These are phyloP conservation scores for Serilophus lunatus DNA, from an alignment of 2,113 vertebrate genomes.

Conservation along the genomic window DNA sequence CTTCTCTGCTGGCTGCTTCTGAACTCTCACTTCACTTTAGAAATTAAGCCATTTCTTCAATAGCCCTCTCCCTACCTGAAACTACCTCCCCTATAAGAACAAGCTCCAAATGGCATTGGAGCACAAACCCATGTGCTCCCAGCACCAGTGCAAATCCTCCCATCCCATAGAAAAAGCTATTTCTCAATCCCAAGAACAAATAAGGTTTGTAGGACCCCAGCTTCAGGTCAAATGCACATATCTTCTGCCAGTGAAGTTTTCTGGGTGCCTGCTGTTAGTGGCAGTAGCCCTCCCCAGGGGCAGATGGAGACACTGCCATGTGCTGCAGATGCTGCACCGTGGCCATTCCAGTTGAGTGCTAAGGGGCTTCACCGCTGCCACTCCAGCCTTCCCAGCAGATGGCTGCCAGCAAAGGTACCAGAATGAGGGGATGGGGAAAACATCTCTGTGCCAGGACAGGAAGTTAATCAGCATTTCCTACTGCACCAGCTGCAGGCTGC, in stretches of 20 bases:
- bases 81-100: neutral
- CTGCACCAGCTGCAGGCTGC: neutral
- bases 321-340: rapidly evolving
- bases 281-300: neutral
- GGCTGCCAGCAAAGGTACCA: neutral
- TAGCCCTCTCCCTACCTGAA: neutral
- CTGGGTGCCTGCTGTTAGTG: neutral
- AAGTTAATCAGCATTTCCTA: conserved; percentile 38
- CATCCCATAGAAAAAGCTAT: neutral
- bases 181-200: neutral
- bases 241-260: neutral
- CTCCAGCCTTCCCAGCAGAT: neutral
- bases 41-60: neutral
- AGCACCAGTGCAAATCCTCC: neutral
- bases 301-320: rapidly evolving
- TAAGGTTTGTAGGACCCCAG: neutral
- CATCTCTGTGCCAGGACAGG: neutral
- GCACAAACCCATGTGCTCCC: rapidly evolving
- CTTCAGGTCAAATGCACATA: neutral
- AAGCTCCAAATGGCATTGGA: neutral
- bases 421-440: neutral
- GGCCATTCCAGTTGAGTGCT: neutral
- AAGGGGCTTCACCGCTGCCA: neutral
- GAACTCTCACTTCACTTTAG: neutral
- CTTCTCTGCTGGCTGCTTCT: neutral